These are phyloP conservation scores for Elegia similella DNA, from an alignment of 2,888 invertebrate species.

Conservation along the genomic window DNA sequence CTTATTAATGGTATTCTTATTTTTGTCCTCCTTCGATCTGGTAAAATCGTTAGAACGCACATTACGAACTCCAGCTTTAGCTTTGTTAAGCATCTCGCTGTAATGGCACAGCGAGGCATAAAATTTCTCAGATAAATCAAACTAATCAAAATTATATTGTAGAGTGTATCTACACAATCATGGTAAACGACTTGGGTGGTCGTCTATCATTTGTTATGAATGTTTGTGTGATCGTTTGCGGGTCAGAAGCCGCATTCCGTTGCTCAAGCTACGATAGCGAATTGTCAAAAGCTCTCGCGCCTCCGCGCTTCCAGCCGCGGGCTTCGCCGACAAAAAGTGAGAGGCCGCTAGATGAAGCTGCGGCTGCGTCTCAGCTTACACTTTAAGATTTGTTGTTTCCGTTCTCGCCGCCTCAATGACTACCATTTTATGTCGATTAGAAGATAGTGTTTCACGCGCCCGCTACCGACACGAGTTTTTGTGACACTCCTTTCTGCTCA, in stretches of 20 bases:
- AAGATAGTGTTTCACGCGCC: slow-evolving; percentile 78
- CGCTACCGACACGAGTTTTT: slow-evolving; percentile 78
- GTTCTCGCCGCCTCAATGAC: slow-evolving; percentile 76
- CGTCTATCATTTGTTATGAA: slow-evolving; percentile 55
- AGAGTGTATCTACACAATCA: slow-evolving; percentile 47
- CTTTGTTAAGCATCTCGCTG: slow-evolving; percentile 46
- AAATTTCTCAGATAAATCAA: slow-evolving; percentile 51
- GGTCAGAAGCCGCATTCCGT: slow-evolving; percentile 68
- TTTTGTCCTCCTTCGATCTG: slow-evolving; percentile 65
- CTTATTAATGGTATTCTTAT: slow-evolving; percentile 76
- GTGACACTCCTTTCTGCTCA: slow-evolving; percentile 70
- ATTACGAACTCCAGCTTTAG: slow-evolving; percentile 45
- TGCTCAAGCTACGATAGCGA: slow-evolving; percentile 59
- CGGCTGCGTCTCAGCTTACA: slow-evolving; percentile 65
- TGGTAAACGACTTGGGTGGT: slow-evolving; percentile 64
- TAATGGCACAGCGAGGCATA: slow-evolving; percentile 43
- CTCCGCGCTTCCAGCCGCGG: slow-evolving; percentile 28
- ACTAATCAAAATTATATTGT: slow-evolving; percentile 67
- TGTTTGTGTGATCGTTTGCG: slow-evolving; percentile 54
- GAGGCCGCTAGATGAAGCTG: slow-evolving; percentile 56
- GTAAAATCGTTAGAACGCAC: slow-evolving; percentile 62
- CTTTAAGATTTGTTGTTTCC: slow-evolving; percentile 76
- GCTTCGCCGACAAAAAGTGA: slow-evolving; percentile 62
- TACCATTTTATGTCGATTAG: slow-evolving; percentile 80
- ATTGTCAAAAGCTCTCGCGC: slow-evolving; percentile 53